A percentile compares a stretch with the other conserved stretches of the same genome.
phyloP scores from a whole-genome alignment of 2,888 invertebrate genomes.

The Drosophila paranaensis region DNA sequence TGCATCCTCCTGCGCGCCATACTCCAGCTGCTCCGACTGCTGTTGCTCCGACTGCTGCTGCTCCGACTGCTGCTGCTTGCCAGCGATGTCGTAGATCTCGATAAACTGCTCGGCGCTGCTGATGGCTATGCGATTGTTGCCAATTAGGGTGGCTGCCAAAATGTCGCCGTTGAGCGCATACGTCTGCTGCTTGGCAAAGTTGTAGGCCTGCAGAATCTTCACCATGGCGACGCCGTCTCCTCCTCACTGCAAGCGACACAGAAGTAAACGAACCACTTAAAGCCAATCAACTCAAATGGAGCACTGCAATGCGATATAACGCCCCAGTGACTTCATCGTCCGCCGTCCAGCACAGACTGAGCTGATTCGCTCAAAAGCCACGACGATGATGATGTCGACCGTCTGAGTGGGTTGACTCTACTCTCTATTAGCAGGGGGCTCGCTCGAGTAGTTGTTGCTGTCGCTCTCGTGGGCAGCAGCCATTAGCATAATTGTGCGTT shows the following conservation, averaged over 20 bases:
- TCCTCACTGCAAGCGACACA: constrained; percentile 35
- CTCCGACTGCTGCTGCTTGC: constrained; percentile 53
- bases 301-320: constrained; percentile 49
- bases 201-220: constrained; percentile 84
- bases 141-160: constrained; percentile 81
- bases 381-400: constrained; percentile 32
- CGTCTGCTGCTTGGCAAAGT: constrained; percentile 84
- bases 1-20: constrained; percentile 30
- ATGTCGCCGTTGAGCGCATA: constrained; percentile 83
- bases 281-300: constrained; percentile 20
- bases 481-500: constrained; percentile 69
- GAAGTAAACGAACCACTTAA: constrained; percentile 19
- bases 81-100: constrained; percentile 83
- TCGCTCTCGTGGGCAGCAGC: constrained; percentile 40
- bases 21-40: constrained; percentile 35
- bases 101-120: constrained; percentile 84
- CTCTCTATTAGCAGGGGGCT: constrained; percentile 14
- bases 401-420: constrained; percentile 41
- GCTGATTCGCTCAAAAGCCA: constrained; percentile 9
- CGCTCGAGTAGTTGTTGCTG: constrained; percentile 46
- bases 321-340: constrained; percentile 74
- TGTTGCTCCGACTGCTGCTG: constrained; percentile 31
- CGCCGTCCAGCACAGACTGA: constrained; percentile 43
- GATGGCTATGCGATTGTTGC: constrained; percentile 82
- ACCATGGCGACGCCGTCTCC: constrained; percentile 72